phyloP scores from a whole-genome alignment of 2,797 vertebrate genomes.

The Prunella strophiata region DNA sequence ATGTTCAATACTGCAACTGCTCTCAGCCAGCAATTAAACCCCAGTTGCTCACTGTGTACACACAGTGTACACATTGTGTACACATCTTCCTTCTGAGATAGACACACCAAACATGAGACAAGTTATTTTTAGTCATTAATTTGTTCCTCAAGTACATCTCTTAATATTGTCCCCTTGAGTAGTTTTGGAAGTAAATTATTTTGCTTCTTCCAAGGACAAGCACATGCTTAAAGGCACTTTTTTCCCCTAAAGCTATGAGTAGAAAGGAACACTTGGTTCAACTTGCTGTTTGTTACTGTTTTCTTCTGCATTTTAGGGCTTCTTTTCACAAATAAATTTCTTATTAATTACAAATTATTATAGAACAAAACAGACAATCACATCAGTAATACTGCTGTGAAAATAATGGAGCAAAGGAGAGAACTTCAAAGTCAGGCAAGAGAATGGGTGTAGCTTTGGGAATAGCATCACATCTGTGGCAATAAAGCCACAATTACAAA shows the following conservation, averaged over 20 bases:
- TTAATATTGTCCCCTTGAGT: not conserved
- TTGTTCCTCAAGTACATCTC: not conserved
- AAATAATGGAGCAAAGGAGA: not conserved
- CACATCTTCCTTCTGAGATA: not conserved
- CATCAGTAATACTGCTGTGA: not conserved
- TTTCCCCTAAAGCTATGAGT: not conserved
- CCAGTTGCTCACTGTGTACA: not conserved
- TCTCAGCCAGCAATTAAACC: not conserved
- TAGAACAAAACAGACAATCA: not conserved
- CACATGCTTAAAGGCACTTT: not conserved
- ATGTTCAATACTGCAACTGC: not conserved
- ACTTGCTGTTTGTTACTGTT: not conserved
- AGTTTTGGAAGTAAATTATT: not conserved
- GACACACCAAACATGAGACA: not conserved
- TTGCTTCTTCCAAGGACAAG: not conserved
- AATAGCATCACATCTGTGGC: not conserved
- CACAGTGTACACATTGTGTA: not conserved
- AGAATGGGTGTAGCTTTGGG: not conserved
- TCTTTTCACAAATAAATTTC: not conserved
- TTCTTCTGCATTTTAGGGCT: not conserved
- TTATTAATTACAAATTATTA: not conserved
- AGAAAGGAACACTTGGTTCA: not conserved
- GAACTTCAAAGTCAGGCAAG: not conserved
- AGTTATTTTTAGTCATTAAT: not conserved
- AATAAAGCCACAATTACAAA: not conserved